These are phyloP conservation scores for Tribolium freemani DNA, from an alignment of 2,888 invertebrate species.

Conservation along the genomic window DNA sequence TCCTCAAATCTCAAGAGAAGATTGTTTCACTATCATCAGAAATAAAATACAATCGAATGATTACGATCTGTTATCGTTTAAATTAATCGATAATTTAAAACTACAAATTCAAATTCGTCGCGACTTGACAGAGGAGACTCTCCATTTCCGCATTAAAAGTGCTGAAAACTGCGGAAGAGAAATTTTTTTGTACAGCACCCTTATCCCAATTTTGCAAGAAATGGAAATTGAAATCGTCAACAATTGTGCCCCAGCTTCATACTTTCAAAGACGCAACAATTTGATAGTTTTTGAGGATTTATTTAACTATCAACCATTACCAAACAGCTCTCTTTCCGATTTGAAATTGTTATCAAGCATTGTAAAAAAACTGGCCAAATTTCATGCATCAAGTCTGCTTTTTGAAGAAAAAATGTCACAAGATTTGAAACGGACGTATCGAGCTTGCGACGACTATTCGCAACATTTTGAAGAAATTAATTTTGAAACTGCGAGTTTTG, in stretches of 20 bases:
- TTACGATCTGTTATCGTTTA: constrained; percentile 25
- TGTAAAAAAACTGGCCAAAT: constrained; percentile 54
- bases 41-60: constrained; percentile 40
- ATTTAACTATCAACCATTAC: constrained; percentile 40
- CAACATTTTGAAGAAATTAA: constrained; percentile 34
- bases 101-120: not conserved
- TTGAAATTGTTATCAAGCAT: constrained; percentile 49
- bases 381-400: constrained; percentile 61
- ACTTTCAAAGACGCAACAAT: constrained; percentile 58
- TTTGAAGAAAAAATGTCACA: constrained; percentile 51
- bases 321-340: constrained; percentile 41
- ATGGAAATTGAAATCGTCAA: constrained; percentile 49
- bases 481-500: constrained; percentile 22
- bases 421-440: constrained; percentile 42
- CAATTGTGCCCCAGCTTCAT: constrained; percentile 61
- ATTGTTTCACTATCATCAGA: constrained; percentile 51
- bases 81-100: not conserved
- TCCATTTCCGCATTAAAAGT: constrained; percentile 20
- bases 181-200: constrained; percentile 63
- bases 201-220: constrained; percentile 63
- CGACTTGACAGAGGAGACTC: not conserved
- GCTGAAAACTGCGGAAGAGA: constrained; percentile 48
- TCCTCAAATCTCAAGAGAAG: constrained; percentile 50
- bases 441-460: constrained; percentile 53
- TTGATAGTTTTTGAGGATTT: constrained; percentile 66